phyloP scores from a whole-genome alignment of 2,888 invertebrate species.

The Seira musarum region DNA sequence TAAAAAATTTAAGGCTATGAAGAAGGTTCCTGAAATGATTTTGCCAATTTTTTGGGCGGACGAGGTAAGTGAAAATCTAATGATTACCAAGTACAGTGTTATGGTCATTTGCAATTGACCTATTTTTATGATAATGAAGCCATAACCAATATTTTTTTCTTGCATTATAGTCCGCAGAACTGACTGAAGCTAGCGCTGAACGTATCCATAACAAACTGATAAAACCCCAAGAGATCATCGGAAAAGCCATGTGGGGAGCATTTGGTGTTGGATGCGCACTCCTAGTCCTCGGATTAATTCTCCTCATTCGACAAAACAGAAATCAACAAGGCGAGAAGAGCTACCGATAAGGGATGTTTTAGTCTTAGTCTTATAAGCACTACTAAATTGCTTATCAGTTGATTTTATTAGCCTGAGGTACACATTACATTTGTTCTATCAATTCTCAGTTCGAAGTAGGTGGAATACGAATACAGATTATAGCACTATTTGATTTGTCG shows the following conservation, averaged over 20 bases:
- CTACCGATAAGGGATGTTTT: no score
- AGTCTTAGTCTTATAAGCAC: no score
- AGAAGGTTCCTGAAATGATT: slow-evolving; percentile 63
- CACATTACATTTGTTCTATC: no score
- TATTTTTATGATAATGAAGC: no score
- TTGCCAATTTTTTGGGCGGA: slow-evolving; percentile 70
- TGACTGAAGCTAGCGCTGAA: slow-evolving; percentile 53
- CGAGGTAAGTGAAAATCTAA: slow-evolving; percentile 53
- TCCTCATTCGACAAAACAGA: slow-evolving; percentile 27
- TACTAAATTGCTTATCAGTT: no score
- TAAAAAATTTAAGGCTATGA: slow-evolving; percentile 36
- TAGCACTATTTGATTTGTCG: no score
- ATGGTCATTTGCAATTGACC: no score
- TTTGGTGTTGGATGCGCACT: slow-evolving; percentile 55
- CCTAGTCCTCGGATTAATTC: slow-evolving; percentile 39
- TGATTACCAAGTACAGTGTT: neutral
- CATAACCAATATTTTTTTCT: neutral
- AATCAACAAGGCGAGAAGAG: slow-evolving; percentile 13
- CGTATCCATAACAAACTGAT: slow-evolving; percentile 54
- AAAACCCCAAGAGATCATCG: slow-evolving; percentile 54
- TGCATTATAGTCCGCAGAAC: slow-evolving; percentile 45
- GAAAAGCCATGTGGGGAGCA: slow-evolving; percentile 55
- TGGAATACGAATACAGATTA: no score
- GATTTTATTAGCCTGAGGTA: no score
- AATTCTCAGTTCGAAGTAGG: no score